phyloP scores from a whole-genome alignment of 2,888 invertebrate genomes.

The Iphiclides podalirius region DNA sequence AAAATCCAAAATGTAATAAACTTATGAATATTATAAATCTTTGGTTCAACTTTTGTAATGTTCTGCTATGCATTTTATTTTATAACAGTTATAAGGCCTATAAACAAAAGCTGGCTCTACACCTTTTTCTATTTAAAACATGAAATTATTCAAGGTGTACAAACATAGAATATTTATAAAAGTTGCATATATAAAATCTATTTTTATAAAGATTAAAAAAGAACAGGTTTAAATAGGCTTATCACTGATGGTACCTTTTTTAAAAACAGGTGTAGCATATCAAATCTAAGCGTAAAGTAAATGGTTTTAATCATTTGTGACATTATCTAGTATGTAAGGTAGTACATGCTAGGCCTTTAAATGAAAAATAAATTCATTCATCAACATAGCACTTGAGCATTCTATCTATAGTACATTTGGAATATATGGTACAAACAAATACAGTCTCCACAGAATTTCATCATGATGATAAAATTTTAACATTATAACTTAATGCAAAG shows the following conservation, averaged over 20 bases:
- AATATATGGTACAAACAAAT: background rate
- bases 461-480: background rate
- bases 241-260: too few species aligned
- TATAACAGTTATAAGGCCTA: background rate
- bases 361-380: background rate
- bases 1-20: slow-evolving; percentile 11
- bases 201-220: too few species aligned
- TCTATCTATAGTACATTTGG: background rate
- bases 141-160: background rate
- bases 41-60: slow-evolving; percentile 17
- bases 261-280: too few species aligned
- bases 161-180: background rate
- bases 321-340: background rate
- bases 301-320: slow-evolving; percentile 5
- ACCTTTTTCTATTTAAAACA: background rate
- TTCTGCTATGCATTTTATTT: background rate
- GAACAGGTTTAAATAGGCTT: too few species aligned
- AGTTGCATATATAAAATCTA: background rate
- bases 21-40: slow-evolving; percentile 14
- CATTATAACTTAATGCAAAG: background rate
- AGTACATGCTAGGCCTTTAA: too few species aligned
- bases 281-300: too few species aligned
- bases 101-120: background rate
- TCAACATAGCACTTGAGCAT: background rate
- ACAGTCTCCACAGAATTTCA: background rate